Percentiles rank a stretch among this genome's conserved stretches.
These are phyloP conservation scores for Hydrolagus colliei DNA, from an alignment of 2,797 vertebrate species.

Conservation along the genomic window DNA sequence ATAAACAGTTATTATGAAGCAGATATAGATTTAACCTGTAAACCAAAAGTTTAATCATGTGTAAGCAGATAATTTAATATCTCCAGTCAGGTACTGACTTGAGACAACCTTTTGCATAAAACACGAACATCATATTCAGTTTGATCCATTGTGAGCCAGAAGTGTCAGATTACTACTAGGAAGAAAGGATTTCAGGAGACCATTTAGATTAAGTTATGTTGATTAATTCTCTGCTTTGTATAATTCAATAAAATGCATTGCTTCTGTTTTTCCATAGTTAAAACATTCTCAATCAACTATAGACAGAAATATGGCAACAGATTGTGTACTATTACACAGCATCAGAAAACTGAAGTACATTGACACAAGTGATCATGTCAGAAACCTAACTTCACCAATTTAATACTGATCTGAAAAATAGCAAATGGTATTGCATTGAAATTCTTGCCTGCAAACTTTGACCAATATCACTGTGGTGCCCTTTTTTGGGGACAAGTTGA, in stretches of 20 bases:
- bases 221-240: too few species aligned
- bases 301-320: background rate
- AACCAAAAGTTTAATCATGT: background rate
- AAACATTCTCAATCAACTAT: background rate
- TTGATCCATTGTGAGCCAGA: background rate
- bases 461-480: background rate
- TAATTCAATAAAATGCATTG: background rate
- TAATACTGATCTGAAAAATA: background rate
- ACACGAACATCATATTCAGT: background rate
- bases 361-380: background rate
- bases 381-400: background rate
- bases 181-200: too few species aligned
- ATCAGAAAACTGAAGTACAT: background rate
- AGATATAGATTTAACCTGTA: background rate
- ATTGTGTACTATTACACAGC: background rate
- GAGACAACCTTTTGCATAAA: background rate
- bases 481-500: slow-evolving; percentile 22
- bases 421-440: background rate
- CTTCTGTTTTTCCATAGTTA: background rate
- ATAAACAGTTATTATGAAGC: too few species aligned
- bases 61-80: background rate
- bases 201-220: too few species aligned
- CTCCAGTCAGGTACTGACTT: background rate
- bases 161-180: background rate
- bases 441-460: background rate